Evolutionary conservation across 2,888 invertebrate genomes (phyloP).

Genomic region (Tridacna gigas): DNA sequence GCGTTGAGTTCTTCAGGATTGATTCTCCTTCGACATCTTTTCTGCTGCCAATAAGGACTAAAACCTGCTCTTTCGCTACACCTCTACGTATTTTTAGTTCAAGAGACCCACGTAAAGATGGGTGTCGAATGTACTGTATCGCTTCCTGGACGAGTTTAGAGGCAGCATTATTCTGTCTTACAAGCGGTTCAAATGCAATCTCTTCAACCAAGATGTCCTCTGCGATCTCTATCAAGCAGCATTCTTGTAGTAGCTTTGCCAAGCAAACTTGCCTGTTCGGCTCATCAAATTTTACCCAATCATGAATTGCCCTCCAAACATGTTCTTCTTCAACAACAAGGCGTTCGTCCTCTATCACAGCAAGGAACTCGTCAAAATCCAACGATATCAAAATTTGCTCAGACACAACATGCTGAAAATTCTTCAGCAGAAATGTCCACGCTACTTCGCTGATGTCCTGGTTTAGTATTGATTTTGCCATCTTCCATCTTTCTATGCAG

Average conservation of each 20-base stretch:
- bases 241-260: constrained; percentile 23
- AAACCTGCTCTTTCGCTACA: constrained; percentile 36
- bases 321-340: constrained; percentile 40
- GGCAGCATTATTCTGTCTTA: constrained; percentile 38
- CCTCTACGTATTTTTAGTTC: constrained; percentile 41
- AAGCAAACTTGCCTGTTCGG: constrained; percentile 24
- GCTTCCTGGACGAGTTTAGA: constrained; percentile 32
- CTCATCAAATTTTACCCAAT: constrained; percentile 46
- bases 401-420: constrained; percentile 28
- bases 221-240: constrained; percentile 44
- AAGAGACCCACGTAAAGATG: constrained; percentile 33
- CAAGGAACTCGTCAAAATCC: constrained; percentile 39
- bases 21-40: background rate
- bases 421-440: constrained; percentile 24
- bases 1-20: background rate
- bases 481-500: constrained; percentile 50
- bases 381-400: constrained; percentile 23
- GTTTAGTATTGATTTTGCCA: constrained; percentile 35
- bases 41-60: constrained; percentile 17
- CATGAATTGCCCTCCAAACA: constrained; percentile 40
- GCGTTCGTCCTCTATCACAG: constrained; percentile 36
- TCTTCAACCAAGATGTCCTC: constrained; percentile 35
- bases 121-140: constrained; percentile 36
- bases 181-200: constrained; percentile 41
- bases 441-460: constrained; percentile 23